These are phyloP conservation scores for Channa striata DNA, from an alignment of 2,797 vertebrate species.

Conservation along the genomic window DNA sequence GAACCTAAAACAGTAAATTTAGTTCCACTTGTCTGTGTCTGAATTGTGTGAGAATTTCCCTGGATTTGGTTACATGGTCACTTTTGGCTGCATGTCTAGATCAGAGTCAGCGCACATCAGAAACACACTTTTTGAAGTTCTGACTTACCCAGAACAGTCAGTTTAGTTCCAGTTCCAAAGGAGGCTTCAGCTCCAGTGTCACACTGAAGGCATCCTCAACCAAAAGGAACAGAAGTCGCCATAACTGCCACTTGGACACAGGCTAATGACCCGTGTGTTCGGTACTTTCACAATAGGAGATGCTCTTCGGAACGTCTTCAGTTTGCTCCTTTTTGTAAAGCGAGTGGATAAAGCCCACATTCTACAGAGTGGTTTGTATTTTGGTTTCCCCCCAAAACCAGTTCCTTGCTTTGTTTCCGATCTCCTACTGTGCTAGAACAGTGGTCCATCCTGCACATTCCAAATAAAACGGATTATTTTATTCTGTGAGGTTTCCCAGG, in stretches of 20 bases:
- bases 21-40: too few species aligned
- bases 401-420: neutral
- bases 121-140: neutral
- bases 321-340: neutral
- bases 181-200: constrained; percentile 46
- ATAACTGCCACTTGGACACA: neutral
- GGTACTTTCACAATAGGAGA: neutral
- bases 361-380: neutral
- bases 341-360: neutral
- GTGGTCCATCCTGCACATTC: neutral
- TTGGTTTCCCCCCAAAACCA: neutral
- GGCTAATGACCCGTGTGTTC: too few species aligned
- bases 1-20: constrained; percentile 48
- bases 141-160: constrained; percentile 55
- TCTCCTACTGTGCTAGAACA: neutral
- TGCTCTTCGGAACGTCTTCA: neutral
- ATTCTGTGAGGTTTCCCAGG: too few species aligned
- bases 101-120: too few species aligned
- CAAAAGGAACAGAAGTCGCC: constrained; percentile 27
- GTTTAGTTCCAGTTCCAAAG: constrained; percentile 58
- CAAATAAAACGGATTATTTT: neutral
- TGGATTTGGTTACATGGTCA: too few species aligned
- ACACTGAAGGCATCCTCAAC: constrained; percentile 46
- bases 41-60: too few species aligned
- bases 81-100: too few species aligned